phyloP scores from a whole-genome alignment of 1,140 invertebrate species.

The Mesaphorura yosii region DNA sequence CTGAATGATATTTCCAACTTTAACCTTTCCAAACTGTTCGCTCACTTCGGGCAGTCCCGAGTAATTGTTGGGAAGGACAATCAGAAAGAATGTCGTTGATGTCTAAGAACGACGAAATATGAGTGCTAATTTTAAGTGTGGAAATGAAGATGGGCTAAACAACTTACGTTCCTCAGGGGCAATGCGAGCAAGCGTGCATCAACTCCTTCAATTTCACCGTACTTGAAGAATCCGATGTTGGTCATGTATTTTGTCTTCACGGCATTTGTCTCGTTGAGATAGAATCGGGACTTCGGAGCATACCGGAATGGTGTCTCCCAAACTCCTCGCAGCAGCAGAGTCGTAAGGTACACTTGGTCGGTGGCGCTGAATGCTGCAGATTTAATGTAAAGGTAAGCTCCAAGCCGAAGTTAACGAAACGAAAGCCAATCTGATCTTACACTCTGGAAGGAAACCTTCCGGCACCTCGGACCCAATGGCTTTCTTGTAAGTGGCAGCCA shows the following conservation, averaged over 20 bases:
- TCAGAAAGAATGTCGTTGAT: constrained; percentile 7
- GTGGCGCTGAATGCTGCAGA: neutral
- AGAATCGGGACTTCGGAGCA: constrained; percentile 17
- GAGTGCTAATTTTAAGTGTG: too few species aligned
- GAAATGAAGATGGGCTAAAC: too few species aligned
- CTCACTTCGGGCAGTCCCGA: constrained; percentile 5
- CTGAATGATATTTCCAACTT: constrained; percentile 3
- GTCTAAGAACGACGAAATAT: constrained; percentile 1
- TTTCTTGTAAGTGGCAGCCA: too few species aligned
- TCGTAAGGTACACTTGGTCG: constrained; percentile 23
- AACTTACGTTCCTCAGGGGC: constrained; percentile 24
- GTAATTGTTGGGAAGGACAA: constrained; percentile 9
- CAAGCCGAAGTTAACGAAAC: neutral
- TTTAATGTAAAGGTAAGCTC: neutral
- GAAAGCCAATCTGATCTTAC: neutral
- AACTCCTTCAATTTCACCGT: constrained; percentile 19
- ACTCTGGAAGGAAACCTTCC: neutral
- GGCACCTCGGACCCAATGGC: neutral
- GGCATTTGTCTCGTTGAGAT: constrained; percentile 27
- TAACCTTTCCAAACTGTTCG: neutral
- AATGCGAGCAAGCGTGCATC: constrained; percentile 18
- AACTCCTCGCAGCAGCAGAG: constrained; percentile 8
- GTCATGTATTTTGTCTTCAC: constrained; percentile 22
- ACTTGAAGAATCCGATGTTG: constrained; percentile 27
- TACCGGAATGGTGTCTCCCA: constrained; percentile 30